Base-by-base conservation (phyloP, 2,888 invertebrate species). In the Invenusta paracnida region DNA sequence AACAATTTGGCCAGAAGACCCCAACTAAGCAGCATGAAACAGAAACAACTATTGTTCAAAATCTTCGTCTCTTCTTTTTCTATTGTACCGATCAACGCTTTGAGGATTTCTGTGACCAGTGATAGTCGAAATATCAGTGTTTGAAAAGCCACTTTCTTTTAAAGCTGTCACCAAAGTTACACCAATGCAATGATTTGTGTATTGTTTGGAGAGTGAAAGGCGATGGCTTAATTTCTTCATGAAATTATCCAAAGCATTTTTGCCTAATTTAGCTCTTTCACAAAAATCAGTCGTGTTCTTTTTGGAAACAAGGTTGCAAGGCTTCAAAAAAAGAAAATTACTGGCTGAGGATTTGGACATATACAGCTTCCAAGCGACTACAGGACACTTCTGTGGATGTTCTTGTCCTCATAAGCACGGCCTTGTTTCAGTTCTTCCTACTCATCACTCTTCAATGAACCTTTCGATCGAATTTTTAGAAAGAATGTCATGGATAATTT, bases 401-500 rank as follows among this genome's bases (percentile, higher is more conserved):
- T 73, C 81, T 83, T 29, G 83, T 1, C n/a, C 1, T 30, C 29
- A 73, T 83, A 83, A 28, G 30, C 30, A 27, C 83, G 29, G 0
- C 27, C 29, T 17, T 83, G 2, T 13, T 83, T 83, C 1, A 73
- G n/a, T 23, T 83, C 83, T 1, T 81, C 1, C 1, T 67, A 83
- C 83, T 83, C 83, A 23, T 1, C 2, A 23, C 1, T 13, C 11
- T 83, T 29, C 2, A 83, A 81, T 73, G 83, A 83, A 5, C 29
- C 83, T 30, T 83, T 83, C 0, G n/a, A n/a, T n/a, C n/a, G 83
- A 29, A 83, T 84, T 83, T 83, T 84, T 84, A 29, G 73, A 81
- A 23, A 84, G 31, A 23, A 84, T 83, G 1, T 84, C 84, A 83
- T 84, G 66, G n/a, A 84, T 84, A 11, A 84, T 84, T 1, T n/a